These are phyloP conservation scores for Pedetes capensis DNA, from an alignment of 2,113 vertebrate species.

Conservation along the genomic window DNA sequence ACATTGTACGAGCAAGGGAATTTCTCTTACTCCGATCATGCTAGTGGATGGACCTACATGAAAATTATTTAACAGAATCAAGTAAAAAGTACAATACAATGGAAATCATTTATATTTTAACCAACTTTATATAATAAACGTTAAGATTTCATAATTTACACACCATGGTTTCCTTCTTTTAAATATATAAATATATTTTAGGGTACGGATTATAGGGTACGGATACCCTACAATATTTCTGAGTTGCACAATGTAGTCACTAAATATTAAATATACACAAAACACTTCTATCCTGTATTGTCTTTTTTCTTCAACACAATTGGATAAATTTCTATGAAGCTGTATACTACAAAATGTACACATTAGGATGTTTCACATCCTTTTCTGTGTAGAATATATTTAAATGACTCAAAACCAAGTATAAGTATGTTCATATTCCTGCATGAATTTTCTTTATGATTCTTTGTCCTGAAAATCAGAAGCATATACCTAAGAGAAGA, in stretches of 20 bases:
- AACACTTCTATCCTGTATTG: no score
- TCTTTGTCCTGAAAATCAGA: not conserved
- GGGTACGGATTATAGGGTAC: no score
- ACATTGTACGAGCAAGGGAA: not conserved
- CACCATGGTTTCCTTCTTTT: not conserved
- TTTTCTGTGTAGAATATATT: not conserved
- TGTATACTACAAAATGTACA: not conserved
- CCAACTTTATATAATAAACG: not conserved
- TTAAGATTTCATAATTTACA: not conserved
- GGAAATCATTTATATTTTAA: conserved; percentile 6
- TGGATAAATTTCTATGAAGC: not conserved
- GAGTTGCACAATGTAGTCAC: not conserved
- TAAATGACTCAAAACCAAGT: not conserved
- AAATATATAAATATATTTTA: not conserved
- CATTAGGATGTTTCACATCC: not conserved
- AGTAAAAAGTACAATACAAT: not conserved
- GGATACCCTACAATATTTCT: no score
- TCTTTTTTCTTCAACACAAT: not conserved
- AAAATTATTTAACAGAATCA: not conserved
- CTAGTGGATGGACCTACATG: fast-evolving
- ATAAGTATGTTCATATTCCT: not conserved
- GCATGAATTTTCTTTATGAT: not conserved
- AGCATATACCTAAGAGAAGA: not conserved
- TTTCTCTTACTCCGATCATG: not conserved
- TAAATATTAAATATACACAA: no score